Conservation (phyloP, 2,113 vertebrate genomes). For the Platichthys stellatus region DNA sequence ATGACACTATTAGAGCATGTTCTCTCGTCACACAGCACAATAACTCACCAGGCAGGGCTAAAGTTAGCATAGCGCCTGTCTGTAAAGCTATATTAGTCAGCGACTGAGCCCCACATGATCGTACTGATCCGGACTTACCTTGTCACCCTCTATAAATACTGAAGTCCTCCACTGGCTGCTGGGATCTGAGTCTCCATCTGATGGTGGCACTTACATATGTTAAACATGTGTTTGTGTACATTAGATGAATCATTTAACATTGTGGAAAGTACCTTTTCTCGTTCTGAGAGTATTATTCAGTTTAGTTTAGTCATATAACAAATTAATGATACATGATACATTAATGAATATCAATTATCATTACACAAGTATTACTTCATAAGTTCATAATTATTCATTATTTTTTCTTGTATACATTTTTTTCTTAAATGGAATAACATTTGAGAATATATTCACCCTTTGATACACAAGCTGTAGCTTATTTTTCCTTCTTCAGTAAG, state of each 20-base stretch:
- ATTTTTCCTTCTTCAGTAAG: too few species aligned
- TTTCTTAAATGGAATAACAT: too few species aligned
- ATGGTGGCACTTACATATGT: neutral
- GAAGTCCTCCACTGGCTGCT: constrained; percentile 20
- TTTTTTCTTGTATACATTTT: too few species aligned
- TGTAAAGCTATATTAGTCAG: constrained; percentile 52
- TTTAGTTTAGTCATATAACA: too few species aligned
- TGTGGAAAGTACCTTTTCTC: neutral
- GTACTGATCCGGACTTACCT: constrained; percentile 41
- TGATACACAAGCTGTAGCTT: too few species aligned
- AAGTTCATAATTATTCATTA: too few species aligned
- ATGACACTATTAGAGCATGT: constrained; percentile 23
- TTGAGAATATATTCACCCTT: too few species aligned
- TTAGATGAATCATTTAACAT: neutral
- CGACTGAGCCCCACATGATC: constrained; percentile 21
- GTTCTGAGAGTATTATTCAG: too few species aligned
- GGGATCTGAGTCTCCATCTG: constrained; percentile 7
- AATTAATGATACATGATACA: too few species aligned
- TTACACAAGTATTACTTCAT: too few species aligned
- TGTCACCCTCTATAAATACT: constrained; percentile 64
- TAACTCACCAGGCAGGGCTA: constrained; percentile 48
- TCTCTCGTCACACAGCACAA: constrained; percentile 40
- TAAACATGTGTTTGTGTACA: neutral
- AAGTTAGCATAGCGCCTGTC: constrained; percentile 46
- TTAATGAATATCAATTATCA: too few species aligned